Percentiles rank a stretch among this genome's conserved stretches.
Conservation (phyloP, 2,113 vertebrate species). For the Macrotis lagotis region DNA sequence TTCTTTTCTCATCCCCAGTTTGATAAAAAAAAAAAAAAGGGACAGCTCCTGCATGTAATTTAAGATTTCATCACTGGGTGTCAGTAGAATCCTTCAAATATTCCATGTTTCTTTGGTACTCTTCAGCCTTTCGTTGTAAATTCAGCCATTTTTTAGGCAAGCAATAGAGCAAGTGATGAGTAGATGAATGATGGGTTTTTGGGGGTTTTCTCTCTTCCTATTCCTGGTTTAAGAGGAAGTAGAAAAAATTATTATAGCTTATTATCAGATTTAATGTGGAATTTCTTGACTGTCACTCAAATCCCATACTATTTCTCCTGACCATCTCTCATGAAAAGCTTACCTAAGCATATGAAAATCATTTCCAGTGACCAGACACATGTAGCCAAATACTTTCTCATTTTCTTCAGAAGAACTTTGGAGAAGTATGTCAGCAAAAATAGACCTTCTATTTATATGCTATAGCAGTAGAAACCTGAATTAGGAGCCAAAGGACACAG, state of each 20-base stretch:
- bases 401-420: not conserved
- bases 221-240: not conserved
- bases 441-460: not conserved
- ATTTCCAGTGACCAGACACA: not conserved
- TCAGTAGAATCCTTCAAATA: not conserved
- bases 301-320: not conserved
- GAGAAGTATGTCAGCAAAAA: not conserved
- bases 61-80: not conserved
- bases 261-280: not conserved
- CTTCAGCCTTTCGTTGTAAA: not conserved
- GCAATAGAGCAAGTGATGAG: not conserved
- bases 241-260: not conserved
- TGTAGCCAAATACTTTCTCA: not conserved
- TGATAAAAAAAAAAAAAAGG: not conserved
- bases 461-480: not conserved
- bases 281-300: not conserved
- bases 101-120: not conserved
- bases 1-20: not conserved
- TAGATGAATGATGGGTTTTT: not conserved
- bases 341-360: not conserved
- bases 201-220: not conserved
- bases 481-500: not conserved
- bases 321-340: not conserved
- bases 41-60: not conserved
- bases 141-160: not conserved